Evolutionary conservation across 2,888 invertebrate genomes (phyloP), one percentile per base, ranked within the genome.

Genomic region (Amphipoea oculea): DNA sequence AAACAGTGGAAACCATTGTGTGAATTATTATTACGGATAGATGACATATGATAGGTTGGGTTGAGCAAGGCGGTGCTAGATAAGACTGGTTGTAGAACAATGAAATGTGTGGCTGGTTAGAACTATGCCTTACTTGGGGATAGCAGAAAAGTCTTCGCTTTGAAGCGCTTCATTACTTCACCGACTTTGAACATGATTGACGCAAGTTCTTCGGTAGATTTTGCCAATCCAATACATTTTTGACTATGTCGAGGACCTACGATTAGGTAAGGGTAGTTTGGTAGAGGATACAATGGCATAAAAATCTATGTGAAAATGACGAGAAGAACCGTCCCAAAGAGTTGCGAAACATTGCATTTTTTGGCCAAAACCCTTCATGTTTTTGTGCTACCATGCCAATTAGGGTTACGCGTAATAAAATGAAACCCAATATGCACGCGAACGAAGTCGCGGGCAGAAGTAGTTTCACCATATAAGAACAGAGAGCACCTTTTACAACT

Each of bases 11-110:
- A 83, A 80, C 86, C 77, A 69, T 83, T 76, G 66, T 67, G 86
- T 87, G 85, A 85, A 84, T 85, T 85, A 87, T 86, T 84, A 82
- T 86, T 82, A 86, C 86, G 76, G 79, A 86, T 85, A 79, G 77
- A 82, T 85, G 82, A 86, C 87, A 79, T 82, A 89, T 84, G 73
- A 72, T 62, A 29, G 36, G 73, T 54, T 65, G 45, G 68, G 42
- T 65, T 78, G 12, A 73, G 70, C 5, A 29, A 76, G 69, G 40
- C 42, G 14, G 29, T 29, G 12, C 23, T 51, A 20, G 23, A 29
- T 57, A 57, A 9, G 23, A 23, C 36, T 29, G 57, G 29, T 68
- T 48, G 5, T 29, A 12, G 40, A 29, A 66, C 5, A 9, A 36
- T 11, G 20, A 45, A 68, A 29, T 68, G 5, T 68, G 45, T 5